Evolutionary conservation across 64 coral and sea anemone species (phyloP).

Genomic region (Pachyseris speciosa): DNA sequence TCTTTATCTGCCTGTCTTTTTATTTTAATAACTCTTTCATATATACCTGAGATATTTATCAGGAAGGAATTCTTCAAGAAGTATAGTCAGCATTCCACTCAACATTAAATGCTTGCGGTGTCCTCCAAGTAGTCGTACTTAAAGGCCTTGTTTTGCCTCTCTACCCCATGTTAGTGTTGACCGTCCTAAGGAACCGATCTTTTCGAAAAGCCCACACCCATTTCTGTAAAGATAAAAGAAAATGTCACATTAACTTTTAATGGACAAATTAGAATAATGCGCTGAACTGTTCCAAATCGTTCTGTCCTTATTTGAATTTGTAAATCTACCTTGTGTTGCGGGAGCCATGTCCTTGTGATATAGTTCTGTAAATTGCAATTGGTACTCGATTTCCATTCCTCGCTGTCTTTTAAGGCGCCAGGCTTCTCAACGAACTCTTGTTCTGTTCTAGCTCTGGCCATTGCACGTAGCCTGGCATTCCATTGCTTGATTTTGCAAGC

Average conservation of each 20-base stretch:
- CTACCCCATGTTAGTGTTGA: slow-evolving; percentile 63
- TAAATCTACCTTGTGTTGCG: not conserved
- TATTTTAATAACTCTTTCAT: too few relatives aligned
- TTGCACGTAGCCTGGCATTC: not conserved
- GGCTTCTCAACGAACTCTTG: not conserved
- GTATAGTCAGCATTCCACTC: slow-evolving; percentile 35
- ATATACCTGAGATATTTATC: slow-evolving; percentile 63
- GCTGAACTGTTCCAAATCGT: too few relatives aligned
- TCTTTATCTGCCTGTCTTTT: too few relatives aligned
- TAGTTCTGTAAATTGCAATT: not conserved
- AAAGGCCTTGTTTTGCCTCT: slow-evolving; percentile 62
- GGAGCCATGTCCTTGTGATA: slow-evolving; percentile 44
- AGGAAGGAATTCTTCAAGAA: slow-evolving; percentile 57
- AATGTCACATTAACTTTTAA: too few relatives aligned
- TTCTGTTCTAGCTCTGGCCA: too few relatives aligned
- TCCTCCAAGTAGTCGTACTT: slow-evolving; percentile 49
- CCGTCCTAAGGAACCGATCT: not conserved
- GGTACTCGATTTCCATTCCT: not conserved
- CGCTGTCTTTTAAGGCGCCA: not conserved
- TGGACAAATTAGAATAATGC: too few relatives aligned
- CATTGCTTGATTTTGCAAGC: not conserved
- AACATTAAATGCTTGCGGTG: slow-evolving; percentile 1
- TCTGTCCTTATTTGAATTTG: not conserved
- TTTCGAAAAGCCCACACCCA: slow-evolving; percentile 65
- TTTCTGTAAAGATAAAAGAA: slow-evolving; percentile 37